Conservation (phyloP, 2,797 vertebrate genomes). For the Rhynchonycteris naso region DNA sequence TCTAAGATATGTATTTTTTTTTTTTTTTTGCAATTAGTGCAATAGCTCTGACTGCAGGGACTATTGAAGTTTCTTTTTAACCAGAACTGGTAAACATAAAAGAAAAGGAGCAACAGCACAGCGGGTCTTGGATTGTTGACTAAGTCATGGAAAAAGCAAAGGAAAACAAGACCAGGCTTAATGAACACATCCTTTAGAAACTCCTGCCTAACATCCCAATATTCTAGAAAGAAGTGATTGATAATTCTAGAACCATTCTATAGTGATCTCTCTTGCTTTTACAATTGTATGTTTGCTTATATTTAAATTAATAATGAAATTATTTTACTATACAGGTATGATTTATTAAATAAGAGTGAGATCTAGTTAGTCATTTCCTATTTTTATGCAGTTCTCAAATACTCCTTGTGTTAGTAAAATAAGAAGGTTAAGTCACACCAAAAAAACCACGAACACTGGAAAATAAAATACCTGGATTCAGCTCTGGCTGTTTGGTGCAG, state of each 20-base stretch:
- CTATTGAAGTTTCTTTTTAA: not conserved
- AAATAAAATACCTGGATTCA: not conserved
- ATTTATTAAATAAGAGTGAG: not conserved
- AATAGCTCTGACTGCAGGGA: not conserved
- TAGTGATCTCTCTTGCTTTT: not conserved
- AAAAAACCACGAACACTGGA: not conserved
- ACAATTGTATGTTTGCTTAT: not conserved
- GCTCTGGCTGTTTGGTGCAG: too few species aligned
- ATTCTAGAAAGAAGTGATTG: not conserved
- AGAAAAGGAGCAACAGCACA: not conserved
- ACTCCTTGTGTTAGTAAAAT: not conserved
- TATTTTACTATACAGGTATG: not conserved
- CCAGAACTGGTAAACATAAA: not conserved
- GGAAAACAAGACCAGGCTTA: not conserved
- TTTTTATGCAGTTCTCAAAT: not conserved
- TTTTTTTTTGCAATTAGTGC: not conserved
- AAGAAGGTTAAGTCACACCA: not conserved
- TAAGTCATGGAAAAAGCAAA: not conserved
- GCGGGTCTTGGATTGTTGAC: not conserved
- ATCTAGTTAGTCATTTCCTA: not conserved
- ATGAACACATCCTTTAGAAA: not conserved
- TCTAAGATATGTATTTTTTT: not conserved
- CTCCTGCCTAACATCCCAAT: not conserved
- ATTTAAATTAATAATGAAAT: not conserved
- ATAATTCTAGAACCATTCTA: not conserved